phyloP scores from a whole-genome alignment of 1,140 invertebrate genomes.

The Halictus rubicundus region DNA sequence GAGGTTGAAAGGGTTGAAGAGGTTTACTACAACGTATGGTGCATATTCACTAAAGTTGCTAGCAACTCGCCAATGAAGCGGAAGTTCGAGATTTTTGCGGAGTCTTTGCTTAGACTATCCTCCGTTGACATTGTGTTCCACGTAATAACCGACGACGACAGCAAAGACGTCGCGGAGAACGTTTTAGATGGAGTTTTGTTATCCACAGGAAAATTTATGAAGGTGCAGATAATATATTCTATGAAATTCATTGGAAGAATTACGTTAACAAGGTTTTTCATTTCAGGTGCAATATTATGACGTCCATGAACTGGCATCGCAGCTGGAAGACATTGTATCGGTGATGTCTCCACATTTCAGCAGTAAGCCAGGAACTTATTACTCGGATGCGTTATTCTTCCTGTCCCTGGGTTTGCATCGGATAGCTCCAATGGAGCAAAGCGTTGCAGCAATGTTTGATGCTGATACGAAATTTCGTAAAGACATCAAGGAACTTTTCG shows the following conservation, averaged over 20 bases:
- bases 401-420: conserved; percentile 88
- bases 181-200: conserved; percentile 79
- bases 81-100: conserved; percentile 83
- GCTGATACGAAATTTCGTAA: conserved; percentile 89
- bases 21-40: conserved; percentile 78
- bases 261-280: conserved; percentile 21
- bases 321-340: conserved; percentile 84
- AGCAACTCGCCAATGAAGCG: conserved; percentile 82
- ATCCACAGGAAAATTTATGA: conserved; percentile 76
- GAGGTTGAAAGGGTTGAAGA: conserved; percentile 19
- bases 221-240: conserved; percentile 61
- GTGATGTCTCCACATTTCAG: conserved; percentile 89
- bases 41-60: conserved; percentile 83
- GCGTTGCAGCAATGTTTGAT: conserved; percentile 88
- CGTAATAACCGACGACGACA: conserved; percentile 85
- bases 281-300: conserved; percentile 84
- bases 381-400: conserved; percentile 91
- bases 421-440: conserved; percentile 84
- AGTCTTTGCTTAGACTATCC: conserved; percentile 81
- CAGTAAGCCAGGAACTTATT: conserved; percentile 89
- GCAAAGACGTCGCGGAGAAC: conserved; percentile 83
- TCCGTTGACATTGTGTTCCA: conserved; percentile 83
- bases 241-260: background rate
- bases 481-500: conserved; percentile 86
- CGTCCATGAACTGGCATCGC: conserved; percentile 82